A percentile compares a stretch with the other conserved stretches of the same genome.
phyloP scores from a whole-genome alignment of 2,888 invertebrate species.

The Coelopa pilipes region DNA sequence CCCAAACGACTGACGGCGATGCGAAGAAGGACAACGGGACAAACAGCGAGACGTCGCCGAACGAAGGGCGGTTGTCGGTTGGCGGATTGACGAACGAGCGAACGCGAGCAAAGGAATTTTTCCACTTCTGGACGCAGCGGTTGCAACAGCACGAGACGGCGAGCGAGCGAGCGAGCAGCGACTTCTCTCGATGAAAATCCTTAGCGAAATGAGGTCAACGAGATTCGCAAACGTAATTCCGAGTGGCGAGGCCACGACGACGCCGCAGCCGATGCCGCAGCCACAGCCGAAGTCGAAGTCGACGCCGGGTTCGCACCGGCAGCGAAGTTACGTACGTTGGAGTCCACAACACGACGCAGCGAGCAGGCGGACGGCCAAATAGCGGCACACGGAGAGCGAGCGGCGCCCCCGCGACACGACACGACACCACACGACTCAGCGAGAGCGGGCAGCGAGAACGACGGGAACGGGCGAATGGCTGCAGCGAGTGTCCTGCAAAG shows the following conservation, averaged over 20 bases:
- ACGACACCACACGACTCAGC: conserved; percentile 1
- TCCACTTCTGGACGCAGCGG: conserved; percentile 45
- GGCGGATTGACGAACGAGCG: no score
- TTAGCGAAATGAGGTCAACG: conserved; percentile 64
- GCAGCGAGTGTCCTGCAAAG: conserved; percentile 23
- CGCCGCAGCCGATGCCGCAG: no score
- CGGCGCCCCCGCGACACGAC: background rate
- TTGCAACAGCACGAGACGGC: conserved; percentile 25
- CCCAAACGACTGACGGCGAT: conserved; percentile 1
- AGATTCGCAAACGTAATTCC: conserved; percentile 46
- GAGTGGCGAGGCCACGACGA: conserved; percentile 24
- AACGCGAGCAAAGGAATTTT: conserved; percentile 31
- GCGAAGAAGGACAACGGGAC: background rate
- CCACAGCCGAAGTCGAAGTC: no score
- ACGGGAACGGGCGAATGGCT: conserved; percentile 13
- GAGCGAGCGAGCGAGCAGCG: conserved; percentile 15
- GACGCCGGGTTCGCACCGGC: conserved; percentile 5
- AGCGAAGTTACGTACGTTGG: conserved; percentile 30
- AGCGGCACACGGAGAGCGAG: background rate
- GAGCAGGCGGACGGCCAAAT: background rate
- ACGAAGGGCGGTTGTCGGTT: background rate
- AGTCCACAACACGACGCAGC: background rate
- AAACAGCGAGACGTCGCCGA: background rate
- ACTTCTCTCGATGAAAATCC: conserved; percentile 59
- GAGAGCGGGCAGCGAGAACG: background rate